Base-by-base conservation (phyloP, 2,113 vertebrate species). In the Clupea harengus region DNA sequence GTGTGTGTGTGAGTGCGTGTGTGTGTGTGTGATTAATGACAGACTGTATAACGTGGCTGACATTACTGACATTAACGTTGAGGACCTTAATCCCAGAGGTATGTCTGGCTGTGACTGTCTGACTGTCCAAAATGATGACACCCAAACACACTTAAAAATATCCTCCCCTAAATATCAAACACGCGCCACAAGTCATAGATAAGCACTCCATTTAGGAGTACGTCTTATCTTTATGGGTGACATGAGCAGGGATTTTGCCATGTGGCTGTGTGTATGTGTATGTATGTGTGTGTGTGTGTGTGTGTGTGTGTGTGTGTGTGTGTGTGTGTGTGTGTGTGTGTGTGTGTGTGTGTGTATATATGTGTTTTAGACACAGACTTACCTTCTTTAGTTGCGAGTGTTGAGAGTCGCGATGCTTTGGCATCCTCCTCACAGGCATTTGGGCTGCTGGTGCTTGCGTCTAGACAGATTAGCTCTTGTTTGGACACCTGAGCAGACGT, bases 401-500 rank as follows among this genome's bases (percentile, higher is more conserved):
- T 72, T 80, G 88, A 15, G 0, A 87, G 49, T 17, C 45, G 6
- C 2, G 90, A 86, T 45, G 82, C 87, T 81, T 95, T 95, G 88
- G 92, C 82, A 78, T 96, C 95, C 22, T 97, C 95, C 88, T 96
- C 94, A 39, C 86, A 81, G 84, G 91, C 84, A 84, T 95, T 95
- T 89, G 52, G 60, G 46, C 85, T 89, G 81, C 88, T 89, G 93
- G 95, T 96, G 85, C 93, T 94, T 86, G 95, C 96, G 89, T 97
- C 94, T 87, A 98, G 91, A 88, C 96, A 95, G 91, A 97, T 96
- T 67, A 96, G 94, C 88, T 96, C 96, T 92, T 94, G 95, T 91
- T 93, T 92, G 88, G 96, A 90, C 39, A 94, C 96, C n/a, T 93
- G 95, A 87, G 96, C 94, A 32, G 96, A 18, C 67, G 57, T 28